Evolutionary conservation across 2,797 vertebrate genomes (phyloP).

Genomic region (Danio choprae): DNA sequence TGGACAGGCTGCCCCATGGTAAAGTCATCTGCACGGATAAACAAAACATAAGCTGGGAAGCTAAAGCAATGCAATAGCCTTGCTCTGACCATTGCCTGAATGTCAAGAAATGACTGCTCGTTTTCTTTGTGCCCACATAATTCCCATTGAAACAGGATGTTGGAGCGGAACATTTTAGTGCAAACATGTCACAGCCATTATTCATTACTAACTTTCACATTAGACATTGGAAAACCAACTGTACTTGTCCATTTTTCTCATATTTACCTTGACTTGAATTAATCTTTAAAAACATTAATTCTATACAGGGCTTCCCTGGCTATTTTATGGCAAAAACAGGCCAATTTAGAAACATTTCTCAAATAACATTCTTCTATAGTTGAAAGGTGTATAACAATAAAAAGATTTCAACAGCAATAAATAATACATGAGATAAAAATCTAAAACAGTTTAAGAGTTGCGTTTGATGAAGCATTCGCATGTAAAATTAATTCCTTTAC

Average conservation of each 20-base stretch:
- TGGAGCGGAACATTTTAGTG: neutral
- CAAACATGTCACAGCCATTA: neutral
- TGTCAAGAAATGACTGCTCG: neutral
- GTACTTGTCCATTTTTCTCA: neutral
- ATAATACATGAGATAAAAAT: too few species aligned
- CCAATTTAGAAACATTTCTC: too few species aligned
- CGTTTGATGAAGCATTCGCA: too few species aligned
- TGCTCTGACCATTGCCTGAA: neutral
- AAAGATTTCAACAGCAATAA: too few species aligned
- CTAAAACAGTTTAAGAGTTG: too few species aligned
- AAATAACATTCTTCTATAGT: too few species aligned
- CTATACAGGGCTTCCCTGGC: too few species aligned
- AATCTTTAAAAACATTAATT: neutral
- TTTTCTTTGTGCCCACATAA: neutral
- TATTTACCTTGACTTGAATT: too few species aligned
- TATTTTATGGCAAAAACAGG: too few species aligned
- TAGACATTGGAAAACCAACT: too few species aligned
- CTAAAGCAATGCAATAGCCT: neutral
- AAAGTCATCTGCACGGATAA: constrained; percentile 88
- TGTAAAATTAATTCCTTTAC: too few species aligned
- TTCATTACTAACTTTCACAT: neutral
- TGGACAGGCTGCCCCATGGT: constrained; percentile 95
- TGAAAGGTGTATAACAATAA: too few species aligned
- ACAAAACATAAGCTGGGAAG: neutral
- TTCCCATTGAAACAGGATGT: neutral